Base-by-base conservation (phyloP, 2,113 vertebrate species). In the Oncorhynchus masou region DNA sequence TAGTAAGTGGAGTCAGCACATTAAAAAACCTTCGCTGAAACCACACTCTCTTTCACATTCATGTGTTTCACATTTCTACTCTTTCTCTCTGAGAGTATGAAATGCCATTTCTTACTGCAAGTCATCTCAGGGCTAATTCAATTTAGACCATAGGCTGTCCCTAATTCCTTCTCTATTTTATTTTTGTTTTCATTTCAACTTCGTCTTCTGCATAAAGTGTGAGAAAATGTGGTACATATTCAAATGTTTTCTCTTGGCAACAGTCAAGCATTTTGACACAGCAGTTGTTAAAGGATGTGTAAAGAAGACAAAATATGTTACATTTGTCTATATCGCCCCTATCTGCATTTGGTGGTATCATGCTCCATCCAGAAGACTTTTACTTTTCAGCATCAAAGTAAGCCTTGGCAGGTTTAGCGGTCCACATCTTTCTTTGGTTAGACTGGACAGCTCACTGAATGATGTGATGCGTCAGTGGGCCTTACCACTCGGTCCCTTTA, bases 41-140 rank as follows among this genome's bases (percentile, higher is more conserved):
- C 84, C 78, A 57, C 86, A 84, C 76, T 70, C 20, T 70, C 27
- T 82, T 87, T 86, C 87, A 88, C 83, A 70, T 87, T 92, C 88
- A 91, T 88, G 82, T 93, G 92, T 92, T 94, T 92, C 88, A 87
- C 89, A 92, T 93, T 91, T 93, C 88, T 90, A 84, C 68, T 74
- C 85, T 87, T 90, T 83, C 68, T 74, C 85, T 88, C 81, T 82
- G 85, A 81, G 83, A 85, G 82, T 84, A 85, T 93, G 92, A 92
- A 91, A 90, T 93, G 91, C 93, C 86, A 91, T 91, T 92, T 88
- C 90, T 91, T 85, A 85, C 76, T 77, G 71, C 71, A 70, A 90
- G 85, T 89, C 90, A 88, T 91, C 87, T 90, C 81, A 51, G 85
- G 83, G 81, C 86, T 93, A 91, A 93, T 93, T 91, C 82, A 91